A percentile compares a stretch with the other conserved stretches of the same genome.
Conservation (phyloP, 2,888 invertebrate species). For the Tethea ocularis region DNA sequence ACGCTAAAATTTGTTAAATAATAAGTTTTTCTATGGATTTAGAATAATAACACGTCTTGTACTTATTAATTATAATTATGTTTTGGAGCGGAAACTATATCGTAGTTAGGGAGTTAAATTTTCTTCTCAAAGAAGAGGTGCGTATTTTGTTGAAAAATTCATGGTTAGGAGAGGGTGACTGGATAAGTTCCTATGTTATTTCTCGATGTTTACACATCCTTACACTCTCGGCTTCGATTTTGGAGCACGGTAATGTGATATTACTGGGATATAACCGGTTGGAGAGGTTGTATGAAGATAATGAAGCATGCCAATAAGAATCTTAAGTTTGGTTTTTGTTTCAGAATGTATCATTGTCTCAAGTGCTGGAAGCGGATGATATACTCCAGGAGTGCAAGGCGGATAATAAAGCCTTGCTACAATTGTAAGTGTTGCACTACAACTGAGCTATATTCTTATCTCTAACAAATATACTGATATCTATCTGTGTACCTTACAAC, state of each 20-base stretch:
- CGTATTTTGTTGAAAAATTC: constrained; percentile 68
- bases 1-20: constrained; percentile 64
- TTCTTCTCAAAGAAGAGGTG: constrained; percentile 91
- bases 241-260: constrained; percentile 15
- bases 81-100: constrained; percentile 92
- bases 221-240: constrained; percentile 13
- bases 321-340: constrained; percentile 56
- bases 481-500: not conserved
- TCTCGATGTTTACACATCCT: constrained; percentile 31
- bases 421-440: constrained; percentile 89
- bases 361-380: constrained; percentile 97
- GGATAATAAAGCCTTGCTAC: constrained; percentile 94
- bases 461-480: not conserved
- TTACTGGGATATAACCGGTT: constrained; percentile 5
- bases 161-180: constrained; percentile 67
- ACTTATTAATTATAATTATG: constrained; percentile 85
- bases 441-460: not conserved
- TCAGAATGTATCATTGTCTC: constrained; percentile 94
- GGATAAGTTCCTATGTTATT: constrained; percentile 38
- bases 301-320: constrained; percentile 20
- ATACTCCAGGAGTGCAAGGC: constrained; percentile 97
- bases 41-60: constrained; percentile 62
- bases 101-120: constrained; percentile 89
- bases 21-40: constrained; percentile 75
- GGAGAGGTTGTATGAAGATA: constrained; percentile 10